Evolutionary conservation across 2,888 invertebrate species (phyloP).

Genomic region (Hirtodrosophila confusa): DNA sequence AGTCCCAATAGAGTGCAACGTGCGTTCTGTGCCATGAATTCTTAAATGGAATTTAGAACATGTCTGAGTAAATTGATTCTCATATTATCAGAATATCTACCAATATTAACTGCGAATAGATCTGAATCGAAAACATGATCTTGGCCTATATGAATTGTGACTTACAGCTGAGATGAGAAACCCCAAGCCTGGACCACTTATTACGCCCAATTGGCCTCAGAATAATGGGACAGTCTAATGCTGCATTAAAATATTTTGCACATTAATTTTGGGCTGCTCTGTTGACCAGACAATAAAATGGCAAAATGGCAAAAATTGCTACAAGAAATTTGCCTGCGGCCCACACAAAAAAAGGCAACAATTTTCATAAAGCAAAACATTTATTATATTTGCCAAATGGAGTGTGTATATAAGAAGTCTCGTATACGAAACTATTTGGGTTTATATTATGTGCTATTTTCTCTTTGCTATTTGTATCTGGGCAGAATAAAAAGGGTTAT

Average conservation of each 20-base stretch:
- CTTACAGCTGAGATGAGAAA: not conserved
- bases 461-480: constrained; percentile 42
- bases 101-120: too few species aligned
- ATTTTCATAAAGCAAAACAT: constrained; percentile 67
- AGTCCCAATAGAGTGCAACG: too few species aligned
- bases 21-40: too few species aligned
- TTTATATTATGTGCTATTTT: constrained; percentile 35
- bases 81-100: too few species aligned
- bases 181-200: constrained; percentile 38
- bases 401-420: constrained; percentile 42
- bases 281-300: constrained; percentile 59
- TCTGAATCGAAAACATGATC: too few species aligned
- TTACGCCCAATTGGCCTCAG: constrained; percentile 47
- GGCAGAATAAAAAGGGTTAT: constrained; percentile 69
- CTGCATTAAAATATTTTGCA: constrained; percentile 69
- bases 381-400: constrained; percentile 77
- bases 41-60: too few species aligned
- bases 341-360: constrained; percentile 44
- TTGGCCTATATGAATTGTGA: not conserved
- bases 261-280: constrained; percentile 53
- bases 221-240: constrained; percentile 43
- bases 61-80: too few species aligned
- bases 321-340: constrained; percentile 43
- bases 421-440: constrained; percentile 40
- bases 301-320: constrained; percentile 32